Evolutionary conservation across 2,888 invertebrate genomes (phyloP).

Genomic region (Thumatha senex): DNA sequence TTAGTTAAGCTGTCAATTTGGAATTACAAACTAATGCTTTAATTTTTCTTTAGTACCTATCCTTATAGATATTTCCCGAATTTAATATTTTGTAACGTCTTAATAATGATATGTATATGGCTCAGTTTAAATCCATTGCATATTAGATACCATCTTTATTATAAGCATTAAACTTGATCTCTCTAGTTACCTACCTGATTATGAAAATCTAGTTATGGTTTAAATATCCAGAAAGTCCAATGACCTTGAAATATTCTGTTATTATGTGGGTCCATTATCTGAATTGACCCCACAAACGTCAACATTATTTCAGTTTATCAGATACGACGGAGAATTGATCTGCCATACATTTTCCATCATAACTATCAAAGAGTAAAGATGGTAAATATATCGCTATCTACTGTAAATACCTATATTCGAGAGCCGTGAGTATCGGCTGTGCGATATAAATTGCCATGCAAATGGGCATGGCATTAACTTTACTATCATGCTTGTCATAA

Average conservation of each 20-base stretch:
- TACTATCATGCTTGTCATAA: neutral
- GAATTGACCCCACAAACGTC: constrained; percentile 45
- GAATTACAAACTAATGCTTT: no score
- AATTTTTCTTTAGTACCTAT: no score
- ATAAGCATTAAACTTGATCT: no score
- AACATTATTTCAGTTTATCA: constrained; percentile 26
- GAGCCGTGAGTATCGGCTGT: constrained; percentile 50
- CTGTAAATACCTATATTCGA: constrained; percentile 44
- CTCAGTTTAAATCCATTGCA: no score
- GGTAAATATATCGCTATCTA: constrained; percentile 63
- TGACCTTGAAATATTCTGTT: constrained; percentile 50
- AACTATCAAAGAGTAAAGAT: constrained; percentile 42
- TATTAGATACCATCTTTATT: no score
- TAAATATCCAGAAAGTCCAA: constrained; percentile 8
- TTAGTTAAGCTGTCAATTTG: no score
- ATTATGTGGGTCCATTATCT: constrained; percentile 38
- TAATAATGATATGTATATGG: no score
- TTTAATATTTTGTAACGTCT: no score
- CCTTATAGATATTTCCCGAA: no score
- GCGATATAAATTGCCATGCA: constrained; percentile 40
- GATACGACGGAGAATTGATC: constrained; percentile 22
- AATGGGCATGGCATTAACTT: constrained; percentile 13
- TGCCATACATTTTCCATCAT: constrained; percentile 22
- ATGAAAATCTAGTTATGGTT: neutral
- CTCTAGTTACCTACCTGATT: no score